Base-by-base conservation (phyloP, 2,113 vertebrate genomes). In the Emberiza fucata region DNA sequence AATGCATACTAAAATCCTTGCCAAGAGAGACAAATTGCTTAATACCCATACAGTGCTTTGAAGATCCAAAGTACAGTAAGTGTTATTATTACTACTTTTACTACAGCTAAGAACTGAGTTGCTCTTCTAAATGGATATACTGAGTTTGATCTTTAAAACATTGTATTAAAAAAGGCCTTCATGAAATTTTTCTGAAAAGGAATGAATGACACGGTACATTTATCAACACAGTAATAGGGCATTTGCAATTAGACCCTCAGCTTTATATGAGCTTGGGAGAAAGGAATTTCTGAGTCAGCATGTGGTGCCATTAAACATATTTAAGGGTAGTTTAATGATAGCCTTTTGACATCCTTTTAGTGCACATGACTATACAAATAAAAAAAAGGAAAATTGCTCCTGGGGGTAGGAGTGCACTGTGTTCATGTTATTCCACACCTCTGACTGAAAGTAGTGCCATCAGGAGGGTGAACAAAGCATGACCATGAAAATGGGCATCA, bases 281-380 rank as follows among this genome's bases (percentile, higher is more conserved):
- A 94, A 94, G 35, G 51, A 63, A 35, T 71, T 95, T 78, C 47
- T 89, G 75, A 93, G 77, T 92, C 93, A 85, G 84, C 87, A 71
- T 57, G 71, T 61, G 71, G 68, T 89, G 59, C 45, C 73, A 88
- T 59, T 95, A 95, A 94, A 86, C 56, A 59, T 63, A 54, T 85
- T 94, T 82, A 90, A 92, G 84, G 60, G 83, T 90, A 93, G 93
- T 96, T 95, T 96, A 95, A 95, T 97, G 79, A 72, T 28, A 93
- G 93, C 45, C 20, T 86, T 95, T 91, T 81, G 50, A 79, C 39
- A 86, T 75, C 72, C 22, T 96, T 96, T 96, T 90, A 77, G 64
- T 66, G 42, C 42, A 35, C 68, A 39, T 54, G 61, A 70, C 42
- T 93, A 69, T 42, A 80, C 79, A 83, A 92, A 70, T 56, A 51